phyloP scores from a whole-genome alignment of 2,797 vertebrate species.

The Siniperca scherzeri region DNA sequence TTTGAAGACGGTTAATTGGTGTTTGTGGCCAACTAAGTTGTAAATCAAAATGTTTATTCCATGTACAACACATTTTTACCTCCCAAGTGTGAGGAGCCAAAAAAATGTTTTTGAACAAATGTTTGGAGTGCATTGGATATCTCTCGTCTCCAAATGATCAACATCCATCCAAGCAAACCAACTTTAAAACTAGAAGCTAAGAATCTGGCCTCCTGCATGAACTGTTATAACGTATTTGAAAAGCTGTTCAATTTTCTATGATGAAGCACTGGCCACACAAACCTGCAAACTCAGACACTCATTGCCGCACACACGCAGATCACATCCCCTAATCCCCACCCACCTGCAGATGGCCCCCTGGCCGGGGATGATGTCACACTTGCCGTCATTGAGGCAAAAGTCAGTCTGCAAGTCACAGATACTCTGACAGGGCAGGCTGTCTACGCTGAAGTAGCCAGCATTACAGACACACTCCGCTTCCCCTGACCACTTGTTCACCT shows the following conservation, averaged over 20 bases:
- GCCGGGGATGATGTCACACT: slow-evolving; percentile 95
- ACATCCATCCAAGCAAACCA: background rate
- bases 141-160: background rate
- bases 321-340: slow-evolving; percentile 60
- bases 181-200: background rate
- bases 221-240: background rate
- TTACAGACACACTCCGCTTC: slow-evolving; percentile 95
- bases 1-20: slow-evolving; percentile 15
- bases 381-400: slow-evolving; percentile 97
- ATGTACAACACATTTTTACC: background rate
- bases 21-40: slow-evolving; percentile 27
- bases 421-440: slow-evolving; percentile 94
- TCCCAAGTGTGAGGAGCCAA: background rate
- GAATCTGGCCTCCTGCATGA: background rate
- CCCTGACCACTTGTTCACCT: slow-evolving; percentile 94
- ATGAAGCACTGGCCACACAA: slow-evolving; percentile 18
- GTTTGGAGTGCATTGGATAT: background rate
- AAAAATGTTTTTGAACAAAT: background rate
- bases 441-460: slow-evolving; percentile 93
- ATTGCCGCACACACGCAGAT: slow-evolving; percentile 26
- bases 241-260: slow-evolving; percentile 39
- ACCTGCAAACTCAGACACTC: slow-evolving; percentile 38
- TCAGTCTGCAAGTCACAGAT: slow-evolving; percentile 93
- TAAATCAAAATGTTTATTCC: slow-evolving; percentile 17
- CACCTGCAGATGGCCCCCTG: slow-evolving; percentile 98